Evolutionary conservation across 2,888 invertebrate species (phyloP), one percentile per base, ranked within the genome.

Genomic region (Sericinus montela): DNA sequence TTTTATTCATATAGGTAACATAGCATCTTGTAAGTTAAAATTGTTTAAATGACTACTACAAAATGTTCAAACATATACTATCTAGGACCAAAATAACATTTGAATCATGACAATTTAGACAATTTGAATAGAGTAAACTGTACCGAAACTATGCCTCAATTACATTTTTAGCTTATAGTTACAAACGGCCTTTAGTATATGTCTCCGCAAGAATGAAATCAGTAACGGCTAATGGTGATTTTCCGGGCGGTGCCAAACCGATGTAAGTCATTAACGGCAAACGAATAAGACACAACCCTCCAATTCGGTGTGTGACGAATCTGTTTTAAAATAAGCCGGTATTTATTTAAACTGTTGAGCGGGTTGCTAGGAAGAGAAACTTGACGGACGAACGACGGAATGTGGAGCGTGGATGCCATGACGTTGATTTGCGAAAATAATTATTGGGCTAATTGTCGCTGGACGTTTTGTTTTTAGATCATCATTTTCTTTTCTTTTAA

Each of bases 121-220:
- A 19, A 19, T 19, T n/a, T n/a, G n/a, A n/a, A n/a, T n/a, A 2
- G 19, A 19, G 2, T 3, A 5, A 19, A 19, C 19, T 19, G 2
- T 5, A 19, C 19, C 19, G 2, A 19, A 19, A 19, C 19, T 5
- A 19, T 3, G 19, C 19, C 3, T 5, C 19, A 2, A 19, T 25
- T 25, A 25, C 72, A 79, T 81, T 83, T 77, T 82, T 80, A 78
- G 77, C 76, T 25, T 72, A 53, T 52, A 52, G 46, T 59, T 52
- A 55, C 57, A 58, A 63, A 65, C 65, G 69, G 62, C 61, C 62
- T 54, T 58, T 73, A 74, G 74, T 73, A 74, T 72, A 70, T 67
- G 69, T 70, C 68, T 70, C 65, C 60, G 59, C 56, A 55, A 61
- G 61, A 67, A 69, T 66, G 65, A 60, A 60, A 53, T 48, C 46